Conservation (phyloP, 2,888 invertebrate genomes). For the Phlogophora meticulosa region DNA sequence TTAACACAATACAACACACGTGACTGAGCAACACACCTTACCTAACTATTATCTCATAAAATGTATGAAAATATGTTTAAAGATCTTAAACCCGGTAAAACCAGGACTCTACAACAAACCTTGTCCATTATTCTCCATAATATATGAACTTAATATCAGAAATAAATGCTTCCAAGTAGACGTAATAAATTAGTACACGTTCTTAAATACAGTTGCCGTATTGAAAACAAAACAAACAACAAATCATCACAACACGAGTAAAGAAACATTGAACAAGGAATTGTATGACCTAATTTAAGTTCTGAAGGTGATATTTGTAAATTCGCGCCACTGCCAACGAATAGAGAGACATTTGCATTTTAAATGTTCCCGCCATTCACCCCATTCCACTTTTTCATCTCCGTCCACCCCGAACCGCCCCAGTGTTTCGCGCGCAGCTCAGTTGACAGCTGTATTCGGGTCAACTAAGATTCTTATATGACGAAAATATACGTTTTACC, state of each 20-base stretch:
- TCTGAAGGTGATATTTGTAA: background rate
- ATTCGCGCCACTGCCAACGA: background rate
- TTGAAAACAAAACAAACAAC: background rate
- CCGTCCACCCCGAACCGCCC: constrained; percentile 1
- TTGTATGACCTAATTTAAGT: no score
- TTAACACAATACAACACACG: background rate
- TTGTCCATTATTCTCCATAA: background rate
- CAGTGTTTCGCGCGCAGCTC: constrained; percentile 53
- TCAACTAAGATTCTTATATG: constrained; percentile 46
- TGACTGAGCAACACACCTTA: background rate
- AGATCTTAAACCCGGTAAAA: background rate
- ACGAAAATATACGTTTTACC: constrained; percentile 13
- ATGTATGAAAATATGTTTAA: background rate
- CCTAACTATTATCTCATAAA: no score
- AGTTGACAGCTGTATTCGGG: constrained; percentile 30
- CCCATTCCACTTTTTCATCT: constrained; percentile 17
- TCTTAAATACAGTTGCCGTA: background rate
- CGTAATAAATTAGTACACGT: constrained; percentile 1
- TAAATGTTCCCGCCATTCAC: constrained; percentile 38
- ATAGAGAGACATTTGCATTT: constrained; percentile 8
- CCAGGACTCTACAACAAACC: background rate
- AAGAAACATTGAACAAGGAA: background rate
- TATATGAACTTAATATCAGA: background rate
- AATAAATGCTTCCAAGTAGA: background rate
- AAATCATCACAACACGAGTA: background rate